Evolutionary conservation across 92 coral and sea anemone genomes (phyloP).

Genomic region (Phenganax marumi): DNA sequence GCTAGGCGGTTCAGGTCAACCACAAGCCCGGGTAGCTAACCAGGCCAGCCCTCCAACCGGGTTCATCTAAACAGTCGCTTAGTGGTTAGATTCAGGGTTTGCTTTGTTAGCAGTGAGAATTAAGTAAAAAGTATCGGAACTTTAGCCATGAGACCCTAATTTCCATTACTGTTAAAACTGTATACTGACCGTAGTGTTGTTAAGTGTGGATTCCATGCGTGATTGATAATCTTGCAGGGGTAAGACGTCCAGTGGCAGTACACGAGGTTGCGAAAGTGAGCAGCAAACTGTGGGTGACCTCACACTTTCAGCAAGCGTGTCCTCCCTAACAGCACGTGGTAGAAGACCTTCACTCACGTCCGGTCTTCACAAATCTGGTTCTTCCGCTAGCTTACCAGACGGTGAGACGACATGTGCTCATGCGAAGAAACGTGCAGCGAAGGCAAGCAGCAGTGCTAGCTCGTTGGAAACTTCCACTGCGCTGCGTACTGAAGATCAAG

Average conservation of each 20-base stretch:
- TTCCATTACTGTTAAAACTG: too few species aligned
- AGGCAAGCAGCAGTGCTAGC: conserved; percentile 38
- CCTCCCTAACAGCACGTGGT: conserved; percentile 60
- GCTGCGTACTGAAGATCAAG: conserved; percentile 35
- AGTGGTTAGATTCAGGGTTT: too few species aligned
- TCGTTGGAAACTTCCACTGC: conserved; percentile 31
- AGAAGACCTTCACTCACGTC: conserved; percentile 55
- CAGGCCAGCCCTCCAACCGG: too few species aligned
- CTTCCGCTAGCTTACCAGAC: not conserved
- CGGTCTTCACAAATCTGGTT: conserved; percentile 50
- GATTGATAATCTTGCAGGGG: conserved; percentile 41
- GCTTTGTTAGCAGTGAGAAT: too few species aligned
- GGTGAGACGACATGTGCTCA: conserved; percentile 5
- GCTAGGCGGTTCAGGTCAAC: too few species aligned
- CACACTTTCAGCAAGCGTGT: conserved; percentile 54
- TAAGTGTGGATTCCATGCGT: not conserved
- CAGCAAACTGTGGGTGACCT: conserved; percentile 38
- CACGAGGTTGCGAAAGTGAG: conserved; percentile 41
- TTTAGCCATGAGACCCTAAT: too few species aligned
- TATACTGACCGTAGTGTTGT: not conserved
- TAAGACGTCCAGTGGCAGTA: conserved; percentile 47
- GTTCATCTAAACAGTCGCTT: too few species aligned
- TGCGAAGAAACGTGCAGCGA: conserved; percentile 38
- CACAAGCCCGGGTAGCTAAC: too few species aligned
- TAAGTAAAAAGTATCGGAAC: too few species aligned